phyloP scores from a whole-genome alignment of 1,140 invertebrate genomes.

The Liolophura sinensis region DNA sequence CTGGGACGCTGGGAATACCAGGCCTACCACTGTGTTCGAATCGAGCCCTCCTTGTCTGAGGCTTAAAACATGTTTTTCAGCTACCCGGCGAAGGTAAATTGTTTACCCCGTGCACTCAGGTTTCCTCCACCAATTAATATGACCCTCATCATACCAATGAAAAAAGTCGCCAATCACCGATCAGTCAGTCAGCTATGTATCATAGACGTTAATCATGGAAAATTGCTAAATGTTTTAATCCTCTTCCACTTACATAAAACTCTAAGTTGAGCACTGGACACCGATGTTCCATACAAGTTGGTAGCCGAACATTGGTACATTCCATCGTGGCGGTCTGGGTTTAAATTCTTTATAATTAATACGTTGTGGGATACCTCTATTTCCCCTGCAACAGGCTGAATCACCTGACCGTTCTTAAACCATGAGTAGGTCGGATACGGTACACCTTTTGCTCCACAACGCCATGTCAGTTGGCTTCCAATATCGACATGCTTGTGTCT shows the following conservation, averaged over 20 bases:
- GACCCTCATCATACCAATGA: neutral
- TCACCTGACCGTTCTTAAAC: constrained; percentile 73
- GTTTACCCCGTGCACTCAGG: no score
- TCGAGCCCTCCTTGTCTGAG: no score
- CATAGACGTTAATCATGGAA: neutral
- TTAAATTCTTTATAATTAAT: constrained; percentile 27
- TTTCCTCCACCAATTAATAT: neutral
- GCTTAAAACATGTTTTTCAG: no score
- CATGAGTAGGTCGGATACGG: constrained; percentile 91
- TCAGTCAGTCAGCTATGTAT: neutral
- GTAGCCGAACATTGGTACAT: constrained; percentile 94
- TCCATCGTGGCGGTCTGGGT: constrained; percentile 71
- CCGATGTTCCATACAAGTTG: constrained; percentile 85
- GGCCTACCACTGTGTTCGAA: no score
- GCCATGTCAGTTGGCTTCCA: constrained; percentile 80
- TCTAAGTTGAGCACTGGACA: constrained; percentile 86
- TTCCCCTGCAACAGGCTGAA: constrained; percentile 63
- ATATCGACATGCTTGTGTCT: constrained; percentile 87
- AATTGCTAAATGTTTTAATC: neutral
- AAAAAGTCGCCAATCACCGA: neutral
- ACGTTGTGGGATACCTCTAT: constrained; percentile 39
- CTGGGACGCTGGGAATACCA: no score
- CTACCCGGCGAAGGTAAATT: no score
- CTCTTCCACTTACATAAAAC: constrained; percentile 61
- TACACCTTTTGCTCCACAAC: constrained; percentile 93